phyloP scores from a whole-genome alignment of 2,888 invertebrate species.

The Pyrrhosoma nymphula region DNA sequence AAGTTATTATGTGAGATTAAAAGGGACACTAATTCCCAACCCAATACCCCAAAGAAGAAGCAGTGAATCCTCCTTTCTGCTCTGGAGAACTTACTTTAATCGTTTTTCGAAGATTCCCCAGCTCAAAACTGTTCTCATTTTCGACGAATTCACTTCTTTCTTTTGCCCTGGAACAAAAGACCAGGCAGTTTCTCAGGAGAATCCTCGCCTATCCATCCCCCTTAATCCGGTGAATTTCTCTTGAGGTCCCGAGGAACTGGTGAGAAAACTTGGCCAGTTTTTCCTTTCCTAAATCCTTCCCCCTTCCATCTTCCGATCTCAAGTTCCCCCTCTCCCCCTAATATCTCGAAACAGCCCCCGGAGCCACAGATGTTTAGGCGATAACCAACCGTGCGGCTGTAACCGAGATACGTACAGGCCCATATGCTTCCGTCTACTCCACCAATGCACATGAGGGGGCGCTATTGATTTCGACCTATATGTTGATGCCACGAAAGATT shows the following conservation, averaged over 20 bases:
- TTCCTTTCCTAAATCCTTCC: not conserved
- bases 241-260: not conserved
- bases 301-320: not conserved
- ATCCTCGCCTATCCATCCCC: not conserved
- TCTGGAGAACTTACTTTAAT: not conserved
- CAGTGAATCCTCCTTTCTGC: not conserved
- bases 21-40: not conserved
- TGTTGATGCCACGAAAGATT: constrained; percentile 42
- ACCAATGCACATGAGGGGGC: not conserved
- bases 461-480: constrained; percentile 55
- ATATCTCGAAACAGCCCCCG: not conserved
- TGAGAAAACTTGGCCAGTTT: not conserved
- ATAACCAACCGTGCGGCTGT: not conserved
- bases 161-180: not conserved
- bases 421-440: not conserved
- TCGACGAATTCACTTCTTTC: not conserved
- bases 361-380: constrained; percentile 29
- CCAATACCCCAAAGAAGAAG: not conserved
- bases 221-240: constrained; percentile 28
- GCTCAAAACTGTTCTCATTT: not conserved
- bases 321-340: not conserved
- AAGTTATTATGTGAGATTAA: not conserved
- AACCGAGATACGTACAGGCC: not conserved
- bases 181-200: not conserved
- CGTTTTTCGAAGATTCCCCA: not conserved